phyloP scores from a whole-genome alignment of 2,113 vertebrate species.

The Dryoscopus gambensis region DNA sequence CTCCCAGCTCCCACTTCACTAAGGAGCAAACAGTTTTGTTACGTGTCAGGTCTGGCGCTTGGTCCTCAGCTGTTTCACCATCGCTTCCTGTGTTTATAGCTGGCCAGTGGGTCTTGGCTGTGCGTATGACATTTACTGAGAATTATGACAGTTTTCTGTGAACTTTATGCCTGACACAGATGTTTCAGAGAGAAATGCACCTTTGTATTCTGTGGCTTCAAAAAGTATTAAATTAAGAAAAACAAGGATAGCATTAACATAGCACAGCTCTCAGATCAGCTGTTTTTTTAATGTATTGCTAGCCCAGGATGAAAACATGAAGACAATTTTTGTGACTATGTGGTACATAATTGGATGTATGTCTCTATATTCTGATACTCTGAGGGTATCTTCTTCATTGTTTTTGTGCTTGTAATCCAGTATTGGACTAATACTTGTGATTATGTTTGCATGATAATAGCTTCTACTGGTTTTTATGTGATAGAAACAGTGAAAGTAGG shows the following conservation, averaged over 20 bases:
- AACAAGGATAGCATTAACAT: not conserved
- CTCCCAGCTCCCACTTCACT: not conserved
- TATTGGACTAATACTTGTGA: not conserved
- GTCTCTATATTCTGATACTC: not conserved
- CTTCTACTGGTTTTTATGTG: not conserved
- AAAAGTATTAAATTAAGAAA: not conserved
- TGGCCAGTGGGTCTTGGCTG: not conserved
- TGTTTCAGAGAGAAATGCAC: not conserved
- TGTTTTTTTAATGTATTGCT: not conserved
- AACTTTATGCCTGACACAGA: not conserved
- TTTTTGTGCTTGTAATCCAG: not conserved
- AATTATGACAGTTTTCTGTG: not conserved
- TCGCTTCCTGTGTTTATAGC: not conserved
- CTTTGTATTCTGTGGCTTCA: not conserved
- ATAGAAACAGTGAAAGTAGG: not conserved
- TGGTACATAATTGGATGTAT: not conserved
- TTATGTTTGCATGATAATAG: not conserved
- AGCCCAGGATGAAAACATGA: not conserved
- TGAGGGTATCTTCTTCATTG: not conserved
- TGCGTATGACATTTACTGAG: not conserved
- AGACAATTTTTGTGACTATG: not conserved
- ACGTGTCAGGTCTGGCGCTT: not conserved
- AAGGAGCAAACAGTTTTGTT: not conserved
- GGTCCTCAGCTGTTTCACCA: not conserved
- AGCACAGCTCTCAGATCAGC: not conserved